Evolutionary conservation across 1,140 invertebrate species (phyloP).

Genomic region (Drosophila chauvacae): DNA sequence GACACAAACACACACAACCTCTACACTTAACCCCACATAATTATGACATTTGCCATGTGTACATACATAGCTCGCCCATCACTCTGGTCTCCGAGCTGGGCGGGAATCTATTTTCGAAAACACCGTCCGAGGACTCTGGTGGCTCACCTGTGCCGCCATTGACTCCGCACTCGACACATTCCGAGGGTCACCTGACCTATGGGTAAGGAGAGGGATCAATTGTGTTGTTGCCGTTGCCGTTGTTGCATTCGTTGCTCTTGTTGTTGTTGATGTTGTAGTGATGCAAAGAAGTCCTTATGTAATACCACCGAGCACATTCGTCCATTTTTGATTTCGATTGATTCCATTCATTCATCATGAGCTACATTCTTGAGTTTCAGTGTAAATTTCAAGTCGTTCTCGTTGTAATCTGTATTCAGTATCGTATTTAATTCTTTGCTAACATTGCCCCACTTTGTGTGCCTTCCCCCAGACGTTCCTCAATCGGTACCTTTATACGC

Average conservation of each 20-base stretch:
- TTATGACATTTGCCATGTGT: slow-evolving; percentile 4
- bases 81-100: slow-evolving; percentile 94
- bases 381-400: slow-evolving; percentile 41
- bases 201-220: slow-evolving; percentile 78
- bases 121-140: slow-evolving; percentile 92
- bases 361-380: slow-evolving; percentile 26
- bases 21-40: slow-evolving; percentile 21
- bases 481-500: slow-evolving; percentile 84
- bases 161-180: slow-evolving; percentile 84
- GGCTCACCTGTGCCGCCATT: slow-evolving; percentile 85
- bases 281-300: slow-evolving; percentile 24
- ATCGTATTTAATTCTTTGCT: background rate
- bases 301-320: slow-evolving; percentile 23
- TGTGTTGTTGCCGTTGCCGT: slow-evolving; percentile 33
- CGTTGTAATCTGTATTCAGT: background rate
- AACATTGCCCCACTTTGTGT: background rate
- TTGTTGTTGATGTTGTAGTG: slow-evolving; percentile 48
- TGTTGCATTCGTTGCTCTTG: slow-evolving; percentile 43
- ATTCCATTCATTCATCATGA: slow-evolving; percentile 29
- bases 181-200: slow-evolving; percentile 83
- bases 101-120: slow-evolving; percentile 94
- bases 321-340: slow-evolving; percentile 11
- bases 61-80: slow-evolving; percentile 90
- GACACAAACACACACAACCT: slow-evolving; percentile 31
- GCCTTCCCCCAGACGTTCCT: slow-evolving; percentile 74